Evolutionary conservation across 2,888 invertebrate genomes (phyloP).

Genomic region (Zygogramma bicolorata): DNA sequence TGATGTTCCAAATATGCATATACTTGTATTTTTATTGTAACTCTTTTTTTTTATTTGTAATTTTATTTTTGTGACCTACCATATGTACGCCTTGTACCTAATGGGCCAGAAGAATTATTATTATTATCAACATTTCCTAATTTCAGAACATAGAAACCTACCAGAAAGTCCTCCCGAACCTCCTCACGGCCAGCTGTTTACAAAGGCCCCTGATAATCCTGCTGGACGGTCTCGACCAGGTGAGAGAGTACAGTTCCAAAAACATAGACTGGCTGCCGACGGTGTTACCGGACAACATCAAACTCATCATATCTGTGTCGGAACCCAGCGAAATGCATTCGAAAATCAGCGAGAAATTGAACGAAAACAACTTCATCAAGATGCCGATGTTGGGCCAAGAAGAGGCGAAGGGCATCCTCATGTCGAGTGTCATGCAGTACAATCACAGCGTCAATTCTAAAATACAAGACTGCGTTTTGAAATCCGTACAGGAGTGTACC

Average conservation of each 20-base stretch:
- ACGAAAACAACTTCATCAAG: slow-evolving; percentile 62
- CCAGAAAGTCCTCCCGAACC: slow-evolving; percentile 71
- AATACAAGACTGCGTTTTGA: slow-evolving; percentile 70
- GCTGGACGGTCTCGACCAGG: slow-evolving; percentile 82
- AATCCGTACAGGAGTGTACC: slow-evolving; percentile 75
- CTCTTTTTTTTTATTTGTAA: too few relatives aligned
- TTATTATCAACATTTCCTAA: too few relatives aligned
- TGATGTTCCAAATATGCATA: too few relatives aligned
- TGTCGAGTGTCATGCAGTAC: slow-evolving; percentile 71
- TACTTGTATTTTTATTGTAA: too few relatives aligned
- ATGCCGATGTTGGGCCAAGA: slow-evolving; percentile 69
- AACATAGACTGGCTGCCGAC: slow-evolving; percentile 83
- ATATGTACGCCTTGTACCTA: too few relatives aligned
- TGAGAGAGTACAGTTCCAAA: slow-evolving; percentile 70
- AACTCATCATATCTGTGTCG: slow-evolving; percentile 80
- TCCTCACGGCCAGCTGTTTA: slow-evolving; percentile 70
- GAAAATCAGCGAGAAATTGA: slow-evolving; percentile 61
- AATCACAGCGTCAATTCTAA: slow-evolving; percentile 74
- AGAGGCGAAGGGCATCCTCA: slow-evolving; percentile 70
- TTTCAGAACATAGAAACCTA: slow-evolving; percentile 80
- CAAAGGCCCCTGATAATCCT: slow-evolving; percentile 77
- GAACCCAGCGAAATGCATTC: slow-evolving; percentile 67
- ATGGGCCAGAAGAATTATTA: too few relatives aligned
- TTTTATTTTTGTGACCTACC: too few relatives aligned
- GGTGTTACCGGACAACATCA: slow-evolving; percentile 79